Base-by-base conservation (phyloP, 1,140 invertebrate species). In the Drosophila baimaii region DNA sequence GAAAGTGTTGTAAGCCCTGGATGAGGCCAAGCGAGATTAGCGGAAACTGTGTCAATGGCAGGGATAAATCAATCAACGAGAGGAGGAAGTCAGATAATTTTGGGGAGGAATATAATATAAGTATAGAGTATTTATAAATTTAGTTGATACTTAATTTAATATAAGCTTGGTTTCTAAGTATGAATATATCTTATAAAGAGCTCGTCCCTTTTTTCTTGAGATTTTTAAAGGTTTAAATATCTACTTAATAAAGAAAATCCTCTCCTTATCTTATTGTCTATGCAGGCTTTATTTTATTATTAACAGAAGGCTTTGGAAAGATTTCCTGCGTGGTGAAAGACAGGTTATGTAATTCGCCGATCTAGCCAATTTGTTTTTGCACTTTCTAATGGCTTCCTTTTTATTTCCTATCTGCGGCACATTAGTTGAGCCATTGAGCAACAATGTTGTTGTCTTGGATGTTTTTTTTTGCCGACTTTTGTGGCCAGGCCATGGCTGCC, bases 371-470 rank as follows among this genome's bases (percentile, higher is more conserved):
- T 82, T 82, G 68, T 74, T 82, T 71, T 57, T 71, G 51, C 81
- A 86, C 83, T 86, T 86, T 86, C 83, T 86, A 85, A 85, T 85
- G 79, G 78, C 64, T 74, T 46, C 74, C 54, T 63, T 54, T 56
- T 35, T 62, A 41, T 63, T 54, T 69, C 64, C 65, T 88, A 86
- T 86, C 83, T 79, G 44, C 64, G 41, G 63, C 79, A 83, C 83
- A 88, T 86, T 88, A 83, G 83, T 83, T 83, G 64, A 66, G 59
- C 83, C 83, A 86, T 88, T 86, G 83, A 88, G 83, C 83, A 79
- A 83, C 86, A 64, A 74, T 88, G 61, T 70, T 65, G 66, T 69
- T 66, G 15, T 47, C 35, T 66, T 66, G 61, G 27, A 69, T 65
- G 2, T 65, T 52, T 66, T 39, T 21, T 33, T 15, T 17, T 12